Percentiles rank a stretch among this genome's conserved stretches.
These are phyloP conservation scores for Mimachlamys varia DNA, from an alignment of 2,888 invertebrate genomes.

Conservation along the genomic window DNA sequence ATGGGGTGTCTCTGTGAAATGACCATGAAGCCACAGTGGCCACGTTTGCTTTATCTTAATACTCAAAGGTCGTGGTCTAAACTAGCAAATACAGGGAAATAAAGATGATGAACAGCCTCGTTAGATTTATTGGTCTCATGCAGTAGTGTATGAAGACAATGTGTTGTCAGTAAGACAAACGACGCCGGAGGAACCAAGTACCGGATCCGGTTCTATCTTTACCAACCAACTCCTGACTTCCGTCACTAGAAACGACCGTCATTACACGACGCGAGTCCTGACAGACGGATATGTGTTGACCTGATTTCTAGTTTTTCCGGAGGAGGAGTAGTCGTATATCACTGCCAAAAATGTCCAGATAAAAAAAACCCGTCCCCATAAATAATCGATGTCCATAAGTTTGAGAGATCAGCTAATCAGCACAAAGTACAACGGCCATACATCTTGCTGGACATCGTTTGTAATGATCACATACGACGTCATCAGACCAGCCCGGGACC, in stretches of 20 bases:
- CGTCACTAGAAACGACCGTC: background rate
- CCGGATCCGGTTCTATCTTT: background rate
- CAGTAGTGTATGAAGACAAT: background rate
- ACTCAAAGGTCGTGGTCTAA: no score
- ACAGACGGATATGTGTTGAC: conserved; percentile 8
- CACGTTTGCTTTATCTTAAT: no score
- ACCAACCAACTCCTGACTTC: background rate
- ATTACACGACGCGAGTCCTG: background rate
- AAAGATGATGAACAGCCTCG: no score
- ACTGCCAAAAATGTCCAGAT: background rate
- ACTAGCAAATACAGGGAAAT: no score
- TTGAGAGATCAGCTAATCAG: background rate
- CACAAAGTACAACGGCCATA: background rate
- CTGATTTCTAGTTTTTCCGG: conserved; percentile 13
- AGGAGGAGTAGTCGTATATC: background rate
- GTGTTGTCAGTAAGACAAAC: background rate
- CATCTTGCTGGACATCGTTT: background rate
- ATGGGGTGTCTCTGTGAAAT: no score
- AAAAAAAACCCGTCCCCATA: background rate
- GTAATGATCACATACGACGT: no score
- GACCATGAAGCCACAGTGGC: no score
- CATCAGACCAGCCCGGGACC: no score
- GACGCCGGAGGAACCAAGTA: background rate
- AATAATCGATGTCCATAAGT: background rate
- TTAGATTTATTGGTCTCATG: no score